Evolutionary conservation across 2,797 vertebrate genomes (phyloP).

Genomic region (Neostethus bicornis): DNA sequence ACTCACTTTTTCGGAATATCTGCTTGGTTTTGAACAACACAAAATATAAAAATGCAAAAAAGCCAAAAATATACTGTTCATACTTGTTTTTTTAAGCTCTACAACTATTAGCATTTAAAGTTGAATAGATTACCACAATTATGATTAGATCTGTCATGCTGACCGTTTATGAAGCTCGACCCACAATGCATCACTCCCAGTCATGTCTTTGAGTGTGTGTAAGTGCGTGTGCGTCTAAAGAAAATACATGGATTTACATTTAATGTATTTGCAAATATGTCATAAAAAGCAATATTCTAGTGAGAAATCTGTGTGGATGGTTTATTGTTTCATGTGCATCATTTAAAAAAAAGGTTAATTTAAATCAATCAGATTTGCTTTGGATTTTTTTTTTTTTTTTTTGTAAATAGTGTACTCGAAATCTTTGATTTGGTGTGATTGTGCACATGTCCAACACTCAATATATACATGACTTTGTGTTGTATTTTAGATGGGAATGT

Average conservation of each 20-base stretch:
- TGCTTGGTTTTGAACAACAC: too few relatives aligned
- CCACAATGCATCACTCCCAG: slow-evolving; percentile 65
- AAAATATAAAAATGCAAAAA: too few relatives aligned
- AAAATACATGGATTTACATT: slow-evolving; percentile 29
- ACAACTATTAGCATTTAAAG: slow-evolving; percentile 10
- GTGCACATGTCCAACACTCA: background rate
- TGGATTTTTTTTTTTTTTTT: slow-evolving; percentile 6
- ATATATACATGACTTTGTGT: slow-evolving; percentile 9
- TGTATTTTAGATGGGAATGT: slow-evolving; percentile 6
- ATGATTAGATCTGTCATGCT: slow-evolving; percentile 51
- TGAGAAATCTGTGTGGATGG: slow-evolving; percentile 22
- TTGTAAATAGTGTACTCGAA: slow-evolving; percentile 11
- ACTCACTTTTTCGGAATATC: too few relatives aligned
- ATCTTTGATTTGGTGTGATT: background rate
- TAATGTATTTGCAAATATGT: slow-evolving; percentile 50
- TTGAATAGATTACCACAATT: slow-evolving; percentile 49
- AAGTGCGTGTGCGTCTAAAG: slow-evolving; percentile 16
- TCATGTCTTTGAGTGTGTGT: slow-evolving; percentile 32
- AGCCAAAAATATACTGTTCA: slow-evolving; percentile 11
- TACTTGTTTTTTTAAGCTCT: slow-evolving; percentile 6
- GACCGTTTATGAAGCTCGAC: slow-evolving; percentile 62
- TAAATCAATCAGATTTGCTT: slow-evolving; percentile 1
- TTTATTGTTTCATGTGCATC: slow-evolving; percentile 1
- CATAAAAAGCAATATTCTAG: slow-evolving; percentile 27
- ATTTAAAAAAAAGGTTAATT: slow-evolving; percentile 8